Base-by-base conservation (phyloP, 2,888 invertebrate species). In the Ormyrus rosae region DNA sequence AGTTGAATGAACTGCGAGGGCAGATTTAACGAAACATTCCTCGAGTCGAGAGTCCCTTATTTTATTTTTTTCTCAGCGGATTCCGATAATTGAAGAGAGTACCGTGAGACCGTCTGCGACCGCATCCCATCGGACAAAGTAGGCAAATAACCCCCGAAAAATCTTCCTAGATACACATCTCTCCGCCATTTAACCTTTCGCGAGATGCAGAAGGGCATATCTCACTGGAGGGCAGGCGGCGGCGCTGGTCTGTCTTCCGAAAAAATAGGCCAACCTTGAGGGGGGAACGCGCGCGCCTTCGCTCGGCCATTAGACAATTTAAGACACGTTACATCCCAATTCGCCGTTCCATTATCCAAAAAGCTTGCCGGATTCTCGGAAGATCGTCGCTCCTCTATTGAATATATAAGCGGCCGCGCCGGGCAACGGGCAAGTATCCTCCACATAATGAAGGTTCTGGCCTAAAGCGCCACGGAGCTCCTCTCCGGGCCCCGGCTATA, bases 231-330 rank as follows among this genome's bases (percentile, higher is more conserved):
- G 73, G 72, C 73, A 78, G 68, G 73, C 73, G 19, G 19, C 19
- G 19, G 19, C 19, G 19, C 19, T 19, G 19, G 19, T 19, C 19
- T 19, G 19, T 19, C 19, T 19, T 19, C 65, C n/a, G 83, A 86
- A 84, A 84, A 87, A 83, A 87, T 85, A 80, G 84, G 81, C 67
- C 79, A 86, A 86, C 86, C 86, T 87, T 87, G 84, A 8, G 81
- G 63, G 70, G 61, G 19, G 50, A 13, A 58, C 13, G 19, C 34
- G 56, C 70, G 65, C 81, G 81, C 88, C 88, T 87, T 88, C 86
- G 88, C 87, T 87, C 88, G 86, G 87, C 87, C 87, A 88, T 90
- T 90, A 90, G 89, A 90, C 85, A 90, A 90, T 90, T 89, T 88
- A 86, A 87, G 87, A 89, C 87, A 88, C 88, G 90, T 90, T 90